phyloP scores from a whole-genome alignment of 2,888 invertebrate genomes.

The Drosophila pseudotakahashii region DNA sequence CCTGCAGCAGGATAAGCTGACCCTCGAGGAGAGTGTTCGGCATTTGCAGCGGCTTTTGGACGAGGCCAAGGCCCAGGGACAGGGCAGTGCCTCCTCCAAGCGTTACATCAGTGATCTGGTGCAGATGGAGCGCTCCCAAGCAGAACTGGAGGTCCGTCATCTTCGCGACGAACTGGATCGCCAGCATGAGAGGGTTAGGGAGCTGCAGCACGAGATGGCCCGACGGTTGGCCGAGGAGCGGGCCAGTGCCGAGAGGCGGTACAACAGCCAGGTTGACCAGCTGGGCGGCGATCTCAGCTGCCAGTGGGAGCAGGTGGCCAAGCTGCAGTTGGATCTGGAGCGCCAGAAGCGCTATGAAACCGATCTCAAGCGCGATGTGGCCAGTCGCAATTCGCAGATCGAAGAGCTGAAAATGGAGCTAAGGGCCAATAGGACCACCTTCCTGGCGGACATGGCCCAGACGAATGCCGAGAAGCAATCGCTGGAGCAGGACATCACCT shows the following conservation, averaged over 20 bases:
- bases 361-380: slow-evolving; percentile 90
- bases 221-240: slow-evolving; percentile 90
- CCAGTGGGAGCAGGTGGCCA: slow-evolving; percentile 92
- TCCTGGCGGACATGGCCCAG: slow-evolving; percentile 91
- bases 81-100: slow-evolving; percentile 84
- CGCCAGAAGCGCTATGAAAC: slow-evolving; percentile 91
- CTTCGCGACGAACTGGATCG: slow-evolving; percentile 91
- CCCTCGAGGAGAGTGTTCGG: slow-evolving; percentile 88
- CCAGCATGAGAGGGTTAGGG: slow-evolving; percentile 90
- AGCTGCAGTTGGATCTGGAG: slow-evolving; percentile 91
- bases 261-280: slow-evolving; percentile 91
- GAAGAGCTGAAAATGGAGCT: slow-evolving; percentile 93
- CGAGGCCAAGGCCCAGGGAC: slow-evolving; percentile 86
- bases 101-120: slow-evolving; percentile 91
- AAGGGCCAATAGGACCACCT: slow-evolving; percentile 88
- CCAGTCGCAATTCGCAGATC: slow-evolving; percentile 90
- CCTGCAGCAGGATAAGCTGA: slow-evolving; percentile 89
- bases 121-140: slow-evolving; percentile 90
- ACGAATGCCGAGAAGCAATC: slow-evolving; percentile 91
- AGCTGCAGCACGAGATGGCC: slow-evolving; percentile 90
- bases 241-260: slow-evolving; percentile 89
- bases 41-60: slow-evolving; percentile 88
- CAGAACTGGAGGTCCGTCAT: slow-evolving; percentile 90
- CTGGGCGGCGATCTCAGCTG: slow-evolving; percentile 91
- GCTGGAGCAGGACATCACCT: slow-evolving; percentile 91